A percentile compares a stretch with the other conserved stretches of the same genome.
Evolutionary conservation across 2,888 invertebrate species (phyloP).

Genomic region (Clitarchus hookeri): DNA sequence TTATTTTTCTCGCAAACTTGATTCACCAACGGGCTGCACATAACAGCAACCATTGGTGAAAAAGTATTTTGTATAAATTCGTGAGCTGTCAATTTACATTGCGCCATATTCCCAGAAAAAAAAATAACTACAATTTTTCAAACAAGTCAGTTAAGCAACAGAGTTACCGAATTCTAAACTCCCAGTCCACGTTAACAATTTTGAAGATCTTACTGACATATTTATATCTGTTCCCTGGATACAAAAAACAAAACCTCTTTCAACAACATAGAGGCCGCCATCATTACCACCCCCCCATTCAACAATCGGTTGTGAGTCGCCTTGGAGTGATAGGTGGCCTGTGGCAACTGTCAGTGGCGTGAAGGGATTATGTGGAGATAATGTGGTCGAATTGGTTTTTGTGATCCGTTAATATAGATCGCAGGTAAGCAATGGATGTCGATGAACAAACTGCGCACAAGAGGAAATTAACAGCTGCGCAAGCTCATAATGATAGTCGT

Average conservation of each 20-base stretch:
- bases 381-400: too few relatives aligned
- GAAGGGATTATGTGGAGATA: too few relatives aligned
- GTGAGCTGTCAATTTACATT: slow-evolving; percentile 70
- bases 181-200: background rate
- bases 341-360: too few relatives aligned
- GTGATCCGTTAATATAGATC: too few relatives aligned
- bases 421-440: too few relatives aligned
- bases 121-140: background rate
- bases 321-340: too few relatives aligned
- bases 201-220: background rate
- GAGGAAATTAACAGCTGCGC: too few relatives aligned
- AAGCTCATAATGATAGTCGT: too few relatives aligned
- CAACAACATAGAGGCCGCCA: background rate
- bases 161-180: background rate
- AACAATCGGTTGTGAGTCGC: too few relatives aligned
- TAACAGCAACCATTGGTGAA: slow-evolving; percentile 85
- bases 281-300: background rate
- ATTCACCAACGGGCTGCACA: slow-evolving; percentile 83
- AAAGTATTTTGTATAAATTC: slow-evolving; percentile 91
- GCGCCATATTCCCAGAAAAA: slow-evolving; percentile 55
- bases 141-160: background rate
- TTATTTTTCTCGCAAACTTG: slow-evolving; percentile 87
- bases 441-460: too few relatives aligned
- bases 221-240: background rate
- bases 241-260: background rate